A percentile compares a stretch with the other conserved stretches of the same genome.
Conservation (phyloP, 1,140 invertebrate species). For the Orius insidiosus region DNA sequence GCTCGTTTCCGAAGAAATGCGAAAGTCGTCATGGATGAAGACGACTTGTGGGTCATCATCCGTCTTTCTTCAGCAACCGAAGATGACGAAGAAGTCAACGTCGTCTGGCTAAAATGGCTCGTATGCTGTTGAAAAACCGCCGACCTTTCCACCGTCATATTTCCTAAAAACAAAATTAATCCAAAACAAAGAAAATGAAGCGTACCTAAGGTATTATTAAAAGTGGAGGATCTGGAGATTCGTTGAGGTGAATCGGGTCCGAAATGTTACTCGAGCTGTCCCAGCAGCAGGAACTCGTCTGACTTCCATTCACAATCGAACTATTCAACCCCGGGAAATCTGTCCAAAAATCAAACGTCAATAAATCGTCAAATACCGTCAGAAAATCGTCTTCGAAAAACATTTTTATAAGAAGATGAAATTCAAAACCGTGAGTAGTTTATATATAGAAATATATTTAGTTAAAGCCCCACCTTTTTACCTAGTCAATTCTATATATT, state of each 20-base stretch:
- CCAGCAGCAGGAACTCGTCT: constrained; percentile 29
- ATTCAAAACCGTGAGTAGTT: too few species aligned
- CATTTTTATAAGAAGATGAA: too few species aligned
- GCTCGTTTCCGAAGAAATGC: constrained; percentile 2
- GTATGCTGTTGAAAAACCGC: too few species aligned
- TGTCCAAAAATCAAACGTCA: constrained; percentile 4
- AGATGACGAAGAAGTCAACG: constrained; percentile 3
- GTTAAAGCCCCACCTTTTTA: too few species aligned
- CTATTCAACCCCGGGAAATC: constrained; percentile 10
- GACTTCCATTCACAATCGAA: constrained; percentile 30
- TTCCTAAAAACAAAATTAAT: too few species aligned
- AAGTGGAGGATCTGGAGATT: constrained; percentile 16
- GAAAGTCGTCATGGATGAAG: not conserved
- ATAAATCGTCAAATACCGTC: too few species aligned
- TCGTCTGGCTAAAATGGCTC: not conserved
- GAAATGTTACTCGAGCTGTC: constrained; percentile 28
- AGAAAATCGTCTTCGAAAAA: too few species aligned
- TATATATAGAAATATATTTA: too few species aligned
- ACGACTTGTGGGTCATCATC: constrained; percentile 2
- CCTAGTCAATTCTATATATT: too few species aligned
- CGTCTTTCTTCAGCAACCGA: constrained; percentile 6
- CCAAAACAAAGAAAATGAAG: not conserved
- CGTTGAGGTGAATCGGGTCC: constrained; percentile 28
- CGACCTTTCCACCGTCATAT: too few species aligned
- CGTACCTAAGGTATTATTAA: not conserved